Conservation (phyloP, 2,113 vertebrate species). For the Ictalurus furcatus region DNA sequence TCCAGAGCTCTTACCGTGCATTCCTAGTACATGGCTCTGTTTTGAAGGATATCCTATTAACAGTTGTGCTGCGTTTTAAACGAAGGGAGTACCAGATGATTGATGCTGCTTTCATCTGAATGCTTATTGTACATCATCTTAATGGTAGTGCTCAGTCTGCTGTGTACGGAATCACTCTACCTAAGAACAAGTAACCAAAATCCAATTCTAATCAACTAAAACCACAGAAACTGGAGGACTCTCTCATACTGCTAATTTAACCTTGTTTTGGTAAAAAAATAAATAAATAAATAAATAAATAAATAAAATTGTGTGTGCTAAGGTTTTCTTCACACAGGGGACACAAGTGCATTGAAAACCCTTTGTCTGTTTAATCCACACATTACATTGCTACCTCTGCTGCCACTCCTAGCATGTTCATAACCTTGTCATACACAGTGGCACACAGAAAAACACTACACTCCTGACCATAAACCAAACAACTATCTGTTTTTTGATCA, state of each 20-base stretch:
- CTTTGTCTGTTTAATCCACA: background rate
- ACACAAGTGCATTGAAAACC: background rate
- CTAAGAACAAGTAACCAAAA: background rate
- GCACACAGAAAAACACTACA: no score
- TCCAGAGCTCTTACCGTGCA: background rate
- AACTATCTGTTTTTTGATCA: background rate
- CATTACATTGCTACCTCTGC: background rate
- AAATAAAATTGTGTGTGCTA: no score
- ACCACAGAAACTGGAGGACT: background rate
- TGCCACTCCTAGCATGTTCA: background rate
- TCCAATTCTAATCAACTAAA: background rate
- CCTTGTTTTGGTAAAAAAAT: no score
- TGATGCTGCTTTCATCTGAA: slow-evolving; percentile 8
- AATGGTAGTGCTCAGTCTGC: background rate
- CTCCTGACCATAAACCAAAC: background rate
- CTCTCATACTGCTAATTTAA: background rate
- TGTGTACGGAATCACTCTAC: background rate
- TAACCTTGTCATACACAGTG: background rate
- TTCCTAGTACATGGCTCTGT: background rate
- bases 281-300: no score
- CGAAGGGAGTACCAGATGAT: background rate
- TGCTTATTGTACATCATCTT: background rate
- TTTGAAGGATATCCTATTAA: background rate
- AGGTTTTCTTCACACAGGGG: background rate
- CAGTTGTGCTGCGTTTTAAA: background rate